These are phyloP conservation scores for Bombus huntii DNA, from an alignment of 1,140 invertebrate genomes.

Conservation along the genomic window DNA sequence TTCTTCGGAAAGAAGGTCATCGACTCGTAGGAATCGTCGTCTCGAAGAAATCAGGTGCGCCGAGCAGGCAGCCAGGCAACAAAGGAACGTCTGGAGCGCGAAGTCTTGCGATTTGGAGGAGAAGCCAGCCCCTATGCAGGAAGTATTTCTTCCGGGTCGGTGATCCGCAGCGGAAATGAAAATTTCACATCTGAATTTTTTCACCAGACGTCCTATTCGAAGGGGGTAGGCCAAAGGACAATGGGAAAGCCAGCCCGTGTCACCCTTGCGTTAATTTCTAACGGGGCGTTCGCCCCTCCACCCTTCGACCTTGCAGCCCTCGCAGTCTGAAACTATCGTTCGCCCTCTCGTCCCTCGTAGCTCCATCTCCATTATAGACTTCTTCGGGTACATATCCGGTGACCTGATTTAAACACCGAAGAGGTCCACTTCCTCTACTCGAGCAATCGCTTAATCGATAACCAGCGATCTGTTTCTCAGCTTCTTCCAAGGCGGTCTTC, in stretches of 20 bases:
- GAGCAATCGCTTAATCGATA: conserved; percentile 55
- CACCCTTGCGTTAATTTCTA: conserved; percentile 77
- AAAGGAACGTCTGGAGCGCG: conserved; percentile 55
- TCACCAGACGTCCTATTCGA: conserved; percentile 64
- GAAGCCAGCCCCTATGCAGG: conserved; percentile 69
- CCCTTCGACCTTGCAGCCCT: conserved; percentile 16
- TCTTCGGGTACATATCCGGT: conserved; percentile 77
- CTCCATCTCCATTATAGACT: conserved; percentile 73
- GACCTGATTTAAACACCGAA: conserved; percentile 75
- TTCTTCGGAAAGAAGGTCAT: neutral
- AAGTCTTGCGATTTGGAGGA: conserved; percentile 44
- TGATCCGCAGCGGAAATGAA: conserved; percentile 80
- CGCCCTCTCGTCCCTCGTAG: conserved; percentile 33
- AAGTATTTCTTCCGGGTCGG: conserved; percentile 82
- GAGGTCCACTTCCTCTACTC: conserved; percentile 59
- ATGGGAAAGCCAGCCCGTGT: conserved; percentile 71
- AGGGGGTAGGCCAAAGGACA: conserved; percentile 67
- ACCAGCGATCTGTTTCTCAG: conserved; percentile 10
- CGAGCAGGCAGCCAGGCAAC: conserved; percentile 38
- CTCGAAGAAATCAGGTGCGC: conserved; percentile 25
- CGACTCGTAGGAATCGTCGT: neutral
- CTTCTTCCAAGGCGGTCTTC: neutral
- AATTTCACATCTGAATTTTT: conserved; percentile 82
- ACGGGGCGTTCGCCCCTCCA: conserved; percentile 56
- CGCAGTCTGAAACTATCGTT: conserved; percentile 3